phyloP scores from a whole-genome alignment of 2,888 invertebrate genomes.

The Balanococcus diminutus region DNA sequence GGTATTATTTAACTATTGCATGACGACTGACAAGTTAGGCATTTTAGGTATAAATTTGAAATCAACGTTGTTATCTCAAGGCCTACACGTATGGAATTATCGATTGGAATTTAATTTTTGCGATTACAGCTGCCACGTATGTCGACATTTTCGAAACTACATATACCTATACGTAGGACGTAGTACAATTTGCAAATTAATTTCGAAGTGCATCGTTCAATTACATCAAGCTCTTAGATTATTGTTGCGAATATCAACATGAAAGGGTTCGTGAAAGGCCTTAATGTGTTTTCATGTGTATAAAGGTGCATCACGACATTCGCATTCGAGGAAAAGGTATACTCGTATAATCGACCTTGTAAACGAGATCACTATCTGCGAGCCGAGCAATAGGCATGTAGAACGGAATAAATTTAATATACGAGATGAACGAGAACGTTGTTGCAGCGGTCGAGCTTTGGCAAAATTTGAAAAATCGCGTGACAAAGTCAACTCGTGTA shows the following conservation, averaged over 20 bases:
- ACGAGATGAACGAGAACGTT: neutral
- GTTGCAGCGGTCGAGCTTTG: neutral
- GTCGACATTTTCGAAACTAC: too few relatives aligned
- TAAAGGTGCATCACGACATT: neutral
- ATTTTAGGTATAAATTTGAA: too few relatives aligned
- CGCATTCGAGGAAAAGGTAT: neutral
- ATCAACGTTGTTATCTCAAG: too few relatives aligned
- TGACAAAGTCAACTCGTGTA: neutral
- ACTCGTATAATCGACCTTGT: neutral
- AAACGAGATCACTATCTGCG: neutral
- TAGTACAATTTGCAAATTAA: neutral
- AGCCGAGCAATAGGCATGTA: neutral
- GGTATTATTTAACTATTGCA: too few relatives aligned
- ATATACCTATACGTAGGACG: too few relatives aligned
- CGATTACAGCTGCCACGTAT: too few relatives aligned
- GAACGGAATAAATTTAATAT: neutral
- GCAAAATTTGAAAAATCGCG: neutral
- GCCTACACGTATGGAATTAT: too few relatives aligned
- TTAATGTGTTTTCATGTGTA: neutral
- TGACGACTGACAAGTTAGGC: too few relatives aligned
- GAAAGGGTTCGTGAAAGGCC: conserved; percentile 12
- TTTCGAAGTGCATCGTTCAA: neutral
- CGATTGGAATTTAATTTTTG: too few relatives aligned
- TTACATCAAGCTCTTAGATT: neutral
- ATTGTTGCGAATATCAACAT: conserved; percentile 7